A percentile compares a stretch with the other conserved stretches of the same genome.
Conservation (phyloP, 2,113 vertebrate species). For the Zingel zingel region DNA sequence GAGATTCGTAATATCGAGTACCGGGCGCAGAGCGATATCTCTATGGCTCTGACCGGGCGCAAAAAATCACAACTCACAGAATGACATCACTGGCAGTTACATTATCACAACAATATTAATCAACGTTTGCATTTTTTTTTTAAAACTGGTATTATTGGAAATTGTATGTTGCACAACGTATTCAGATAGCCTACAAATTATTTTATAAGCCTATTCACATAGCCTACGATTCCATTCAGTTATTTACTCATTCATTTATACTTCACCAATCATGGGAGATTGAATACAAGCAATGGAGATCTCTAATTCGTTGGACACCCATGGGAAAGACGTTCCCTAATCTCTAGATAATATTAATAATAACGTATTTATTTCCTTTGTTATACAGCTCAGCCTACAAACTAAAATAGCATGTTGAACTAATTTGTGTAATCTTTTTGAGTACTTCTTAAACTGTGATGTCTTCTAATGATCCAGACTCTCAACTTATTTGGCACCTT, state of each 20-base stretch:
- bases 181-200: too few species aligned
- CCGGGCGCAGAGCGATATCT: too few species aligned
- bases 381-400: background rate
- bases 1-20: too few species aligned
- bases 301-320: too few species aligned
- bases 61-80: background rate
- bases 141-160: too few species aligned
- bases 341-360: background rate
- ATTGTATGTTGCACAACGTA: too few species aligned
- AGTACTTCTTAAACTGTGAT: background rate
- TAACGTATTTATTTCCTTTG: background rate
- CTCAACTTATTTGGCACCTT: background rate
- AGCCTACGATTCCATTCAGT: background rate
- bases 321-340: too few species aligned
- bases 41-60: too few species aligned
- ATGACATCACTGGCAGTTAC: background rate
- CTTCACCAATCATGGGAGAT: background rate
- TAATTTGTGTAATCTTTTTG: background rate
- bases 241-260: background rate
- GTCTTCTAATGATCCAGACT: background rate
- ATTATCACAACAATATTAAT: background rate
- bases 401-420: too few species aligned
- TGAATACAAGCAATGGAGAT: background rate
- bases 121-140: too few species aligned
- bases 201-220: too few species aligned